phyloP scores from a whole-genome alignment of 2,113 vertebrate species.

The Egretta garzetta region DNA sequence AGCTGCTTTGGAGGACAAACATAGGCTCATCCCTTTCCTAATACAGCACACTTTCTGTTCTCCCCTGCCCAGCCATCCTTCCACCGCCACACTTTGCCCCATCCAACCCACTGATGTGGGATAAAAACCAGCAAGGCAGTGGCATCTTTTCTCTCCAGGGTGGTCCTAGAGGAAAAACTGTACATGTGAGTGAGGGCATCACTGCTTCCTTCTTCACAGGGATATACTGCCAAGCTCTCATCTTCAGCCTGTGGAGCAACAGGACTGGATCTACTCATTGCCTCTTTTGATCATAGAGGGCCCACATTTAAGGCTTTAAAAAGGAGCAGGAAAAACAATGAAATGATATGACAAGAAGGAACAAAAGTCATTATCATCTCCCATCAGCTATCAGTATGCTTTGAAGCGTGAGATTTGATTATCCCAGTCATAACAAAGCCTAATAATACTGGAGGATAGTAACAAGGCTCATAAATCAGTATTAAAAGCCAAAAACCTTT shows the following conservation, averaged over 20 bases:
- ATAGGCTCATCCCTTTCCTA: neutral
- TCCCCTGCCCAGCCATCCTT: neutral
- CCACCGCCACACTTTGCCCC: no score
- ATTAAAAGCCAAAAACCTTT: neutral
- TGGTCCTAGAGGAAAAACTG: neutral
- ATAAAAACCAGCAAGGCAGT: neutral
- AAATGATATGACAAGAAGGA: neutral
- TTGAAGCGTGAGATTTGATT: conserved; percentile 30
- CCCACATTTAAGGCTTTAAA: neutral
- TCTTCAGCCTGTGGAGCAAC: neutral
- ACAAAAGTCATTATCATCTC: neutral
- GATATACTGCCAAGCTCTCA: neutral
- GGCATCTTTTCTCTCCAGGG: neutral
- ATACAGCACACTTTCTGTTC: neutral
- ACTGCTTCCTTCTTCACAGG: neutral
- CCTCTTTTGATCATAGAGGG: neutral
- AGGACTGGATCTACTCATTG: neutral
- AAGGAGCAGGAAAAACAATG: neutral
- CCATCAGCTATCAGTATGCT: neutral
- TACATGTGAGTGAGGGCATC: neutral
- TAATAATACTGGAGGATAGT: neutral
- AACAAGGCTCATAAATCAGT: neutral
- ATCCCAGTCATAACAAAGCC: neutral
- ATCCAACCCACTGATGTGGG: neutral
- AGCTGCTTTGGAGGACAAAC: neutral